These are phyloP conservation scores for Smutsia gigantea DNA, from an alignment of 2,797 vertebrate genomes.

Conservation along the genomic window DNA sequence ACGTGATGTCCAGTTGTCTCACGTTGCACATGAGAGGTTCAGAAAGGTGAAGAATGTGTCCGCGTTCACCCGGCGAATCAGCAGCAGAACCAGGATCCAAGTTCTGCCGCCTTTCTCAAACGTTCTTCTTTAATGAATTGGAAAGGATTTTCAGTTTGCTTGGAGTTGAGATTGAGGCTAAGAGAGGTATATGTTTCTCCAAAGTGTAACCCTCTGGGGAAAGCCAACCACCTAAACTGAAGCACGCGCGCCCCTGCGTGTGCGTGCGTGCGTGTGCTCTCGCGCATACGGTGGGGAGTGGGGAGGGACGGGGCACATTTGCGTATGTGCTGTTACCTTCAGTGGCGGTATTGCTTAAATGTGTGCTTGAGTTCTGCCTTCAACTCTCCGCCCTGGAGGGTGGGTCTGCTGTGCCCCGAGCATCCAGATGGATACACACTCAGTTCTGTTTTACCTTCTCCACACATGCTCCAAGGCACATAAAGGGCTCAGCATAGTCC, in stretches of 20 bases:
- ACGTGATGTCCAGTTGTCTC: rapidly evolving
- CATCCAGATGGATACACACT: background rate
- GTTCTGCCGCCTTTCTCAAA: background rate
- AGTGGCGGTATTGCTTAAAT: background rate
- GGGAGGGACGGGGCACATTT: no score
- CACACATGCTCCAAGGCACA: background rate
- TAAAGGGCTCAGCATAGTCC: background rate
- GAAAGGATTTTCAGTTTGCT: background rate
- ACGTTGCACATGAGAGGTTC: background rate
- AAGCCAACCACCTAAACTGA: background rate
- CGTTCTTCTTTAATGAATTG: background rate
- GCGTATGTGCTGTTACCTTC: background rate
- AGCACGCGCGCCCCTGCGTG: rapidly evolving
- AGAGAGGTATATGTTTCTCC: background rate
- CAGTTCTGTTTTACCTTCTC: no score
- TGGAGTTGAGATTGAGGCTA: background rate
- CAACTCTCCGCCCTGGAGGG: background rate
- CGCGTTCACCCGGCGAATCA: background rate
- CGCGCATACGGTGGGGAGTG: rapidly evolving
- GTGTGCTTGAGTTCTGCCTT: background rate
- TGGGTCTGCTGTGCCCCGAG: rapidly evolving
- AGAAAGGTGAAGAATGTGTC: background rate
- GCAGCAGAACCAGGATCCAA: background rate
- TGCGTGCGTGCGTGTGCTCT: no score
- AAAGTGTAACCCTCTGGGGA: background rate